Evolutionary conservation across 1,140 invertebrate genomes (phyloP).

Genomic region (Matsumurasca onukii): DNA sequence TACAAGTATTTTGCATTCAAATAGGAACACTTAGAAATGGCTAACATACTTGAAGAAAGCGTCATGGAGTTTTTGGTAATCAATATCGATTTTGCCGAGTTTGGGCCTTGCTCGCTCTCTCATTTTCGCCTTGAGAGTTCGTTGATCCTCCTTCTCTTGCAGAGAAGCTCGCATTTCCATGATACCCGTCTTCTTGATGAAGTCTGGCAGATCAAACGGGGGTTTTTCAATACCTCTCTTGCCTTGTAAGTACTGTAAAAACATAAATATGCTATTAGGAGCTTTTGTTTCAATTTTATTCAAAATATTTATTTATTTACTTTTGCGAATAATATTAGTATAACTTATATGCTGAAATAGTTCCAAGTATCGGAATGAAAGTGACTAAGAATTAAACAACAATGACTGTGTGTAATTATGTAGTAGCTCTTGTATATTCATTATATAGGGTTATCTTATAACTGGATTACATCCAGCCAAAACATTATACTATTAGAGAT

Average conservation of each 20-base stretch:
- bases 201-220: constrained; percentile 97
- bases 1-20: too few species aligned
- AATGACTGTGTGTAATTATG: too few species aligned
- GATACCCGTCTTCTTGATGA: constrained; percentile 98
- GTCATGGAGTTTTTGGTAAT: constrained; percentile 99
- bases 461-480: too few species aligned
- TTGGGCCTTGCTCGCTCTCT: constrained; percentile 95
- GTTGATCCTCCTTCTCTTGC: constrained; percentile 97
- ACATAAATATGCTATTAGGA: too few species aligned
- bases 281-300: too few species aligned
- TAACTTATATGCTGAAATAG: neutral
- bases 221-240: constrained; percentile 99
- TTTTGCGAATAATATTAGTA: neutral
- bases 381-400: too few species aligned
- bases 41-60: constrained; percentile 95
- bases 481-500: too few species aligned
- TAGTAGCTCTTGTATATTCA: too few species aligned
- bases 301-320: neutral
- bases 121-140: constrained; percentile 98
- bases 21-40: too few species aligned
- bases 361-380: neutral
- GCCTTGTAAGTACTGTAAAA: constrained; percentile 77
- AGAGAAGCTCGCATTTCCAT: constrained; percentile 99
- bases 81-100: constrained; percentile 99
- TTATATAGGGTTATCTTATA: too few species aligned